A percentile compares a stretch with the other conserved stretches of the same genome.
These are phyloP conservation scores for Gallinago nigripennis DNA, from an alignment of 2,797 vertebrate genomes.

Conservation along the genomic window DNA sequence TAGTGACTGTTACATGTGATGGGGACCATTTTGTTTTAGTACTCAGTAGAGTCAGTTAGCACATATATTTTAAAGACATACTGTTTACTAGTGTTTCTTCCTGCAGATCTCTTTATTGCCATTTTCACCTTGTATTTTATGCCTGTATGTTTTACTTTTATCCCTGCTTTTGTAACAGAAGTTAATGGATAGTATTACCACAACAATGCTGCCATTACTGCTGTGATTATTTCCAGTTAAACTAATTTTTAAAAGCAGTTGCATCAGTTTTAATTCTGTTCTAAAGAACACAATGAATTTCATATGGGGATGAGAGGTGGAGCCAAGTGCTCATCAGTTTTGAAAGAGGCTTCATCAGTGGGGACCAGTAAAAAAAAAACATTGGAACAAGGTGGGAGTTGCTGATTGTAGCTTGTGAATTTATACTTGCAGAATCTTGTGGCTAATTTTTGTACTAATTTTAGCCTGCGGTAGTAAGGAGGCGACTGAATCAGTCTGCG, in stretches of 20 bases:
- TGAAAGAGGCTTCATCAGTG: neutral
- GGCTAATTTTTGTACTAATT: neutral
- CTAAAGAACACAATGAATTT: neutral
- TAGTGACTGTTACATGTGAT: neutral
- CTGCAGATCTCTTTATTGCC: neutral
- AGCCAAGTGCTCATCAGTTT: neutral
- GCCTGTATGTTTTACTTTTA: neutral
- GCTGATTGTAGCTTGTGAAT: neutral
- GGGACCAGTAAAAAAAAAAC: neutral
- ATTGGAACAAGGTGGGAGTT: neutral
- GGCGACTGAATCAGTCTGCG: neutral
- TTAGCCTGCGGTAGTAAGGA: neutral
- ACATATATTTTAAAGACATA: neutral
- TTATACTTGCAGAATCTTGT: neutral
- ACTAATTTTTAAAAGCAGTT: neutral
- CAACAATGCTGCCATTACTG: neutral
- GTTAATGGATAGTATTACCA: neutral
- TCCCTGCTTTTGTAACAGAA: neutral
- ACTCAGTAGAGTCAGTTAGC: neutral
- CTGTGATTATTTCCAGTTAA: neutral
- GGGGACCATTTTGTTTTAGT: neutral
- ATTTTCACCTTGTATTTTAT: neutral
- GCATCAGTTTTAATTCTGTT: neutral
- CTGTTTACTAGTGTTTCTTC: neutral
- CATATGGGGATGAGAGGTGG: neutral